Conservation (phyloP, 2,113 vertebrate genomes). For the Grallaria varia region DNA sequence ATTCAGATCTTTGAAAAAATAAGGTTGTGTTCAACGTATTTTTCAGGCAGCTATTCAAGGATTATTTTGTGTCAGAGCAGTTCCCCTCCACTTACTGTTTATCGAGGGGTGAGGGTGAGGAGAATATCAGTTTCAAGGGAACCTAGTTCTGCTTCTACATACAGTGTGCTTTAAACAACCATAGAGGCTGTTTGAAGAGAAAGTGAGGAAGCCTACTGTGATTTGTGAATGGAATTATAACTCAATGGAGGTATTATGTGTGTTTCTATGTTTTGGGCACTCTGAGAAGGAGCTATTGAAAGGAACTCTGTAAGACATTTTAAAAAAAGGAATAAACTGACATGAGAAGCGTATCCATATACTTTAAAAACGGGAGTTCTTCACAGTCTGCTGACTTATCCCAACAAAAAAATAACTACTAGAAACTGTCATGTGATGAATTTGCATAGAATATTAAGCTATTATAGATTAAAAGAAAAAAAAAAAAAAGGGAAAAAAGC, state of each 20-base stretch:
- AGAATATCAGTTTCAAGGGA: neutral
- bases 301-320: neutral
- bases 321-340: neutral
- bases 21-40: neutral
- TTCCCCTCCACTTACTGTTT: neutral
- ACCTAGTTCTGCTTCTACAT: neutral
- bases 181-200: neutral
- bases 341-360: neutral
- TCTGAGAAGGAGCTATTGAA: neutral
- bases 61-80: neutral
- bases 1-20: neutral
- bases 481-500: too few species aligned
- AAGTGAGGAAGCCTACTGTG: neutral
- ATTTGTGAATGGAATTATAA: neutral
- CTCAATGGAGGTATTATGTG: neutral
- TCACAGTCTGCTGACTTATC: neutral
- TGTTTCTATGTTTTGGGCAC: neutral
- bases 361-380: neutral
- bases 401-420: rapidly evolving
- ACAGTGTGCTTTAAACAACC: neutral
- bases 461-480: neutral
- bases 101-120: rapidly evolving
- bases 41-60: neutral
- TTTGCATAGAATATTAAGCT: neutral
- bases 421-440: neutral